Percentiles rank a stretch among this genome's conserved stretches.
Conservation (phyloP, 2,888 invertebrate genomes). For the Drosophila macrospina region DNA sequence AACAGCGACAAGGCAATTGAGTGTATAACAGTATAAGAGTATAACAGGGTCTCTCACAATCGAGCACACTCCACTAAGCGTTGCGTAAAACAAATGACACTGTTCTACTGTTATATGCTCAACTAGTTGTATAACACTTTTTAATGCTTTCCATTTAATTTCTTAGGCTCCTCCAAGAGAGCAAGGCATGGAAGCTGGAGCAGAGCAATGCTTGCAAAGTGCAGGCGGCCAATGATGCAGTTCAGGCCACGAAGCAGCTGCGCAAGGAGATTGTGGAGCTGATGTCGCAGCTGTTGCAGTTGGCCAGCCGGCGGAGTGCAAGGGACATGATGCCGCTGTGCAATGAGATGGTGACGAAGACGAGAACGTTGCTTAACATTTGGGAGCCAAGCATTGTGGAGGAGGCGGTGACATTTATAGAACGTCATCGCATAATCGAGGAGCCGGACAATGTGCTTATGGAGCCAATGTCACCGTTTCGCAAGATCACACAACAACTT, state of each 20-base stretch:
- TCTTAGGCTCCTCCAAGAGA: conserved; percentile 90
- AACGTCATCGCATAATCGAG: conserved; percentile 88
- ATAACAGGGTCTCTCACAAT: neutral
- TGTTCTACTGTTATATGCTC: no score
- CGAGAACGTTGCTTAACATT: conserved; percentile 91
- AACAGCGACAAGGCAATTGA: no score
- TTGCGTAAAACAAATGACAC: no score
- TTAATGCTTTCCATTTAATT: conserved; percentile 31
- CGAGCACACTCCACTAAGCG: no score
- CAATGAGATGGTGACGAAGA: conserved; percentile 92
- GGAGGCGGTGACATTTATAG: conserved; percentile 93
- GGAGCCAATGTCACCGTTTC: conserved; percentile 90
- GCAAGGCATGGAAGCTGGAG: conserved; percentile 89
- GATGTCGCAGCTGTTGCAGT: conserved; percentile 90
- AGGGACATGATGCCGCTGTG: conserved; percentile 91
- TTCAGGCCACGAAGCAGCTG: conserved; percentile 91
- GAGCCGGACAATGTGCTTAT: conserved; percentile 85
- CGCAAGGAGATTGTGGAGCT: conserved; percentile 91
- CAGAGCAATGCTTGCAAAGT: conserved; percentile 92
- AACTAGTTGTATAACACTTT: no score
- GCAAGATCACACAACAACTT: conserved; percentile 91
- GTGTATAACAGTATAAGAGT: conserved; percentile 4
- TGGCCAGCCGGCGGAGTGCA: conserved; percentile 91
- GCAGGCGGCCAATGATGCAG: conserved; percentile 92
- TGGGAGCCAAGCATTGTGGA: conserved; percentile 95